Evolutionary conservation across 2,888 invertebrate species (phyloP).

Genomic region (Torymus tubicola): DNA sequence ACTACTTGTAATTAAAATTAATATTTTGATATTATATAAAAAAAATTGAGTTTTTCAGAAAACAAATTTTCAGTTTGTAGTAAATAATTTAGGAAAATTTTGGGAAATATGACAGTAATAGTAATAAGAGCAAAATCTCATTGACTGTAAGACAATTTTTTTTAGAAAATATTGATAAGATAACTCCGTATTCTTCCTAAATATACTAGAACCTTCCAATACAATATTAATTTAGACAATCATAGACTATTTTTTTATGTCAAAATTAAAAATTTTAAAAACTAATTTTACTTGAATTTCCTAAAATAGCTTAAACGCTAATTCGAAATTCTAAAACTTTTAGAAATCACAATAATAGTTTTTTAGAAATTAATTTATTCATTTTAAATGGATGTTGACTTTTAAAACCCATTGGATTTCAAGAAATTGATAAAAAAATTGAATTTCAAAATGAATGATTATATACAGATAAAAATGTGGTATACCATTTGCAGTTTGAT

Average conservation of each 20-base stretch:
- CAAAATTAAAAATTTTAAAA: neutral
- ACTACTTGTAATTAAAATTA: slow-evolving; percentile 67
- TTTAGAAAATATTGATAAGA: slow-evolving; percentile 32
- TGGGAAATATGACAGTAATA: neutral
- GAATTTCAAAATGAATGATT: neutral
- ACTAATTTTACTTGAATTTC: too few species aligned
- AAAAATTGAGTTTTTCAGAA: slow-evolving; percentile 1
- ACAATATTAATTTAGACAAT: slow-evolving; percentile 18
- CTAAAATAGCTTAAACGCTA: too few species aligned
- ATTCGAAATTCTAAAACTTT: too few species aligned
- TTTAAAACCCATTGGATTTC: too few species aligned
- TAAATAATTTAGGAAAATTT: too few species aligned
- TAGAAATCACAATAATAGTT: too few species aligned
- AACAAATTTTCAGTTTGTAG: neutral
- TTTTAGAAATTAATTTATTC: too few species aligned
- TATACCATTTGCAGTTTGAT: slow-evolving; percentile 76
- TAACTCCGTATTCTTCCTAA: slow-evolving; percentile 24
- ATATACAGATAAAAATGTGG: slow-evolving; percentile 2
- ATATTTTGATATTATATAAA: neutral
- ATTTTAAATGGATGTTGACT: too few species aligned
- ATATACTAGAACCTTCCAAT: slow-evolving; percentile 22
- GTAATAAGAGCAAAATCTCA: slow-evolving; percentile 16
- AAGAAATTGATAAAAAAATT: too few species aligned
- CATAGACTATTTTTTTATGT: slow-evolving; percentile 3
- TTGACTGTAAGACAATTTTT: slow-evolving; percentile 15